Evolutionary conservation across 2,888 invertebrate genomes (phyloP).

Genomic region (Icerya purchasi): DNA sequence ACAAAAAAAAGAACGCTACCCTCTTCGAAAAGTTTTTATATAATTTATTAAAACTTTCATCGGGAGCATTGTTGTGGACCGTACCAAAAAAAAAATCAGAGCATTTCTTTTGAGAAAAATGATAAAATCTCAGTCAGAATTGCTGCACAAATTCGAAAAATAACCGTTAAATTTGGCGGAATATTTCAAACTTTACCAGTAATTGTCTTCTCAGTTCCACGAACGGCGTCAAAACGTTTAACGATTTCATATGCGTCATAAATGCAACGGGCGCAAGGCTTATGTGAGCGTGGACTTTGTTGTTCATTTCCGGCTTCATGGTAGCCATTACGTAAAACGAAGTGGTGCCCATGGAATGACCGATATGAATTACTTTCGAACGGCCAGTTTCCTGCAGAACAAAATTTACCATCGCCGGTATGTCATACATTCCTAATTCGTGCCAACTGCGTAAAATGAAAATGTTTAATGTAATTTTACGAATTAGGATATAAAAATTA

Average conservation of each 20-base stretch:
- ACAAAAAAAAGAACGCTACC: too few species aligned
- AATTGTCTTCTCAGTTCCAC: background rate
- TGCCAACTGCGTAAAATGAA: constrained; percentile 62
- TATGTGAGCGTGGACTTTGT: constrained; percentile 32
- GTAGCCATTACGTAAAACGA: constrained; percentile 48
- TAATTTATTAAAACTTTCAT: too few species aligned
- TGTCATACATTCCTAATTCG: constrained; percentile 64
- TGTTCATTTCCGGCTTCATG: constrained; percentile 41
- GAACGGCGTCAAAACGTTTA: constrained; percentile 5
- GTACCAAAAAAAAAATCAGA: too few species aligned
- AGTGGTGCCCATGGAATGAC: constrained; percentile 79
- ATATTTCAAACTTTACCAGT: constrained; percentile 1
- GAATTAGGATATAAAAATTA: too few species aligned
- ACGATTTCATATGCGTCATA: constrained; percentile 26
- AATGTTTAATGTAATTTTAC: too few species aligned
- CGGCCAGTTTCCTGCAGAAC: constrained; percentile 31
- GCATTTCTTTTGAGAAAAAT: too few species aligned
- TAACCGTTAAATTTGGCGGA: background rate
- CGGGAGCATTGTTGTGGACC: too few species aligned
- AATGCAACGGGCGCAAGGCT: constrained; percentile 42
- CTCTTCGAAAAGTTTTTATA: too few species aligned
- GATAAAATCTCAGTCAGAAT: too few species aligned
- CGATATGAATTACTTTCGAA: constrained; percentile 45
- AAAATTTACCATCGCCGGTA: constrained; percentile 64
- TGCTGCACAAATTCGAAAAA: background rate